Percentiles rank a stretch among this genome's conserved stretches.
Conservation (phyloP, 2,113 vertebrate genomes). For the Sarotherodon lohbergeri region DNA sequence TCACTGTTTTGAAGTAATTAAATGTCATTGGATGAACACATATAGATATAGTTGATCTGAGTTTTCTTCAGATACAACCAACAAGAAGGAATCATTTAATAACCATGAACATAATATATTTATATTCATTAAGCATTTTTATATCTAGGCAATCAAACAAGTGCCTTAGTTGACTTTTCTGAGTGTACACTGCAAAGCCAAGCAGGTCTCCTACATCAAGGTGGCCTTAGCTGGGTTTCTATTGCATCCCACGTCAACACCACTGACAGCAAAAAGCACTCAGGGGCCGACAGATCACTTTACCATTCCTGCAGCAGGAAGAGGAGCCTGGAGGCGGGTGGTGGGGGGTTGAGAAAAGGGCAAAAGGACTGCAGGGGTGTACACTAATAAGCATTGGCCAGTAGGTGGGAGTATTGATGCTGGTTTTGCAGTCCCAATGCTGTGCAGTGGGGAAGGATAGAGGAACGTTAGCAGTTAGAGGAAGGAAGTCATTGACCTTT, state of each 20-base stretch:
- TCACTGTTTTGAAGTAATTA: not conserved
- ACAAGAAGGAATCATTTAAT: not conserved
- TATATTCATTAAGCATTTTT: not conserved
- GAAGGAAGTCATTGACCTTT: not conserved
- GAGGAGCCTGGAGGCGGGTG: constrained; percentile 33
- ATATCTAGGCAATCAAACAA: not conserved
- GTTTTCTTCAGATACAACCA: not conserved
- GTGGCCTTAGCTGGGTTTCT: constrained; percentile 56
- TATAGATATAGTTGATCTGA: not conserved
- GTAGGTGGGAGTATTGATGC: constrained; percentile 75
- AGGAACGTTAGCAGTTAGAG: not conserved
- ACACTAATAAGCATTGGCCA: constrained; percentile 33
- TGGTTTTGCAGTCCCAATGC: constrained; percentile 21
- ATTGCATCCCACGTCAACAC: constrained; percentile 67
- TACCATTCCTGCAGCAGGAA: constrained; percentile 65
- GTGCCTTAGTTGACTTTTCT: not conserved
- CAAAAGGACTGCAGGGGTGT: not conserved
- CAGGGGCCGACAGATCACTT: constrained; percentile 68
- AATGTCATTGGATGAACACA: rapidly evolving
- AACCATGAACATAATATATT: rapidly evolving
- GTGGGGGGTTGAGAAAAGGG: constrained; percentile 25
- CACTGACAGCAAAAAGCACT: constrained; percentile 68
- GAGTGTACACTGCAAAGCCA: not conserved
- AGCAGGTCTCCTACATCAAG: constrained; percentile 40
- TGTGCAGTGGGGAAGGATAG: not conserved